Evolutionary conservation across 2,888 invertebrate genomes (phyloP), one percentile per base, ranked within the genome.

Genomic region (Ypsolopha sequella): DNA sequence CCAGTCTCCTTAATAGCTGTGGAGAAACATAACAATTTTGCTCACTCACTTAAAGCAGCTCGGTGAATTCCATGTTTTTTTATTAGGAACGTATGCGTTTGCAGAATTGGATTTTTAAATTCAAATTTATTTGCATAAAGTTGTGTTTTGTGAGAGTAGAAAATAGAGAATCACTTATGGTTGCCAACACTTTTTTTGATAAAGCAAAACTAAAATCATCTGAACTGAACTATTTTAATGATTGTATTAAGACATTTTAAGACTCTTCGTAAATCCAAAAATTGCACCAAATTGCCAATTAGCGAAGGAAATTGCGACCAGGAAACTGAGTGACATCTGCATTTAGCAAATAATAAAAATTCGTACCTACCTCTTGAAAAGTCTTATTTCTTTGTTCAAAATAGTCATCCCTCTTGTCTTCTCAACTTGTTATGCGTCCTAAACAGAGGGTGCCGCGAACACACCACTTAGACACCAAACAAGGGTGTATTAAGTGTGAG

Each of bases 401-500:
- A 71, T 74, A 69, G 68, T 68, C 69, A 65, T 58, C 64, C 60
- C 63, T 64, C 71, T 84, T 80, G 74, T 65, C 70, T 84, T 80
- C 74, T 65, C 69, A 78, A 81, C 82, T 81, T 84, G 81, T 81
- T 80, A 81, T 78, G 72, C 79, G 71, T 65, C 63, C 68, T 68
- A 80, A 84, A 82, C 76, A 82, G 80, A 79, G 84, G 85, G 86
- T 81, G 84, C 68, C 75, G 76, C 70, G 72, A 85, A 86, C 82
- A 85, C 80, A 82, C 85, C 86, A 86, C 85, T 86, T 86, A 86
- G 80, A 86, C 79, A 80, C 85, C 82, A 84, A 85, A 86, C 85
- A 85, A 80, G 86, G 86, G 85, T 84, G 84, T 84, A 85, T 85
- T 86, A 85, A 86, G 84, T 82, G 76, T 74, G 76, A 86, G 84